Conservation (phyloP, 2,797 vertebrate species). For the Liasis olivaceus region DNA sequence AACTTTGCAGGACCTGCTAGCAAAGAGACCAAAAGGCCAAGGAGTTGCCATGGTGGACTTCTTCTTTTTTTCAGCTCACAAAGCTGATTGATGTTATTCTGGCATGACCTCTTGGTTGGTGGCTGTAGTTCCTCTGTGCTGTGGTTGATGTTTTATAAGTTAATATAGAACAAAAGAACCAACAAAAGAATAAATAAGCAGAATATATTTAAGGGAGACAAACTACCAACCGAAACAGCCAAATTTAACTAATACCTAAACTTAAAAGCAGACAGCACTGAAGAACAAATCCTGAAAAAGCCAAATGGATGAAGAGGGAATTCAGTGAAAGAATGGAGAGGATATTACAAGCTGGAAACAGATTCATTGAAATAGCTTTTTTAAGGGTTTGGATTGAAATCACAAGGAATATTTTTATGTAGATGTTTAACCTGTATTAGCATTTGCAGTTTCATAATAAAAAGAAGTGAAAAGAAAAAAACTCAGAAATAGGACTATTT, state of each 20-base stretch:
- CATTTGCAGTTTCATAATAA: not conserved
- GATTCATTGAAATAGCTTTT: not conserved
- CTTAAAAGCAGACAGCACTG: not conserved
- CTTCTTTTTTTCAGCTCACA: not conserved
- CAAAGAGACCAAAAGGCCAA: not conserved
- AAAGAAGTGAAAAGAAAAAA: not conserved
- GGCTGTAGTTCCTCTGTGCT: not conserved
- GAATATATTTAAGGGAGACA: not conserved
- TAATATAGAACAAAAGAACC: not conserved
- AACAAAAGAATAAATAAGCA: not conserved
- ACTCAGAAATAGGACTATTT: not conserved
- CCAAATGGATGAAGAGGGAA: not conserved
- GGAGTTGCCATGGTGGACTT: too few relatives aligned
- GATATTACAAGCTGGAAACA: not conserved
- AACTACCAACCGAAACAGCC: not conserved
- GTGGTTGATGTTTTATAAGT: not conserved
- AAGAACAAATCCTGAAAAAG: not conserved
- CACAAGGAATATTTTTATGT: not conserved
- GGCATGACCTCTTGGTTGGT: not conserved
- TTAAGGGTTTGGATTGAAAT: not conserved
- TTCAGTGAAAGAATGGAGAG: not conserved
- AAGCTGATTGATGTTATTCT: not conserved
- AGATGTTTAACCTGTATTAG: not conserved
- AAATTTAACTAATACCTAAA: not conserved
- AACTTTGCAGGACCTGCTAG: not conserved